These are phyloP conservation scores for Oostethus manadensis DNA, from an alignment of 2,113 vertebrate species.

Conservation along the genomic window DNA sequence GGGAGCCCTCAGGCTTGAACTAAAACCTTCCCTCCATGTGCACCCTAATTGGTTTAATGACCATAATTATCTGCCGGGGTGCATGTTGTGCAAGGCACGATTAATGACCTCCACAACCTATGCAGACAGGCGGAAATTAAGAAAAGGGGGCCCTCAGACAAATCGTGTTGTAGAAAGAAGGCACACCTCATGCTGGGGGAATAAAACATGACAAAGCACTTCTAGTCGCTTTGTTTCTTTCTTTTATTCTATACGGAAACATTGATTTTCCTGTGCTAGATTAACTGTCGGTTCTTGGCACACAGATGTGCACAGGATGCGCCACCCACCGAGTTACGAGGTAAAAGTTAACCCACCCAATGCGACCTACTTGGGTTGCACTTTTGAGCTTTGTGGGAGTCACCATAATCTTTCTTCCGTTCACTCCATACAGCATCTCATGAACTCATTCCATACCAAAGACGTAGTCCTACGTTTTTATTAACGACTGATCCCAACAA, in stretches of 20 bases:
- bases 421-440: no score
- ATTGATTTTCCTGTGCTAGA: slow-evolving; percentile 19
- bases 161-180: slow-evolving; percentile 45
- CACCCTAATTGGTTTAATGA: slow-evolving; percentile 77
- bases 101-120: slow-evolving; percentile 73
- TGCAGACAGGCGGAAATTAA: slow-evolving; percentile 68
- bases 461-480: no score
- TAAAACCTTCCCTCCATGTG: slow-evolving; percentile 67
- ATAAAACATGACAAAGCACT: slow-evolving; percentile 17
- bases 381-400: no score
- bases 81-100: slow-evolving; percentile 67
- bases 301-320: slow-evolving; percentile 7
- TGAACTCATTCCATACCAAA: no score
- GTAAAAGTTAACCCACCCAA: slow-evolving; percentile 10
- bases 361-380: no score
- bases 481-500: no score
- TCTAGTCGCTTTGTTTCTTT: background rate
- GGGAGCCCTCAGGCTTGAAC: slow-evolving; percentile 59
- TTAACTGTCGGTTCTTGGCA: background rate
- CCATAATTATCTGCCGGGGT: slow-evolving; percentile 77
- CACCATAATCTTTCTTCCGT: no score
- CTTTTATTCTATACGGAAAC: background rate
- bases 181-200: slow-evolving; percentile 44
- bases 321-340: slow-evolving; percentile 37
- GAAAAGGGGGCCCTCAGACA: slow-evolving; percentile 22